Base-by-base conservation (phyloP, 1,140 invertebrate genomes). In the Drosophila melanogaster region DNA sequence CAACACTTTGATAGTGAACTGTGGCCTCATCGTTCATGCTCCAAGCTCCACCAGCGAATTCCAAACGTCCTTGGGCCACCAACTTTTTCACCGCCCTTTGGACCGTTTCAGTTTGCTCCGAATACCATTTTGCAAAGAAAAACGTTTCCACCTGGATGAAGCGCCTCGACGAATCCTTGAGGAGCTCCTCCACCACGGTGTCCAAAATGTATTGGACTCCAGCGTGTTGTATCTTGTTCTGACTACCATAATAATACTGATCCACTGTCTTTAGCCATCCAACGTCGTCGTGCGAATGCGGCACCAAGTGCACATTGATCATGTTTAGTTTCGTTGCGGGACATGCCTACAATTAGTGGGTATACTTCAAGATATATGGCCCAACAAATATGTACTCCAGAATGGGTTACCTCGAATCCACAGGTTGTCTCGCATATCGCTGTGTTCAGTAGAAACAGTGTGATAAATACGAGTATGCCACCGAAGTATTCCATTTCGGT, bases 1-100 rank as follows among this genome's bases (percentile, higher is more conserved):
- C 96, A 11, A 98, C 96, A 46, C 96, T 97, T 71, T 97, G 96
- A 92, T 99, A 99, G 91, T 99, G 97, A 0, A 96, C 95, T 0
- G 95, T 93, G 0, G 98, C 98, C 90, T 99, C 98, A 90, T 99
- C 98, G 92, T 99, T 98, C 97, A 98, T 98, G 60, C 95, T 96
- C 97, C 97, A 98, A 0, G 95, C 96, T 0, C 97, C 97, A 3
- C 95, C 95, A 7, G 96, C 96, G 70, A 99, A 97, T 93, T 99
- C 97, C 24, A 99, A 92, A 71, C 96, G 95, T 4, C 97, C 98
- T 77, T 95, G 93, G 2, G 94, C 84, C 1, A 97, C 95, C 19
- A 97, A 91, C 5, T 92, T 86, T 59, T 93, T 93, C 0, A 96
- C 94, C 14, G 92, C 80, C 15, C 94, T 81, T 49, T 94, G 93